phyloP scores from a whole-genome alignment of 2,113 vertebrate species.

The Rana temporaria region DNA sequence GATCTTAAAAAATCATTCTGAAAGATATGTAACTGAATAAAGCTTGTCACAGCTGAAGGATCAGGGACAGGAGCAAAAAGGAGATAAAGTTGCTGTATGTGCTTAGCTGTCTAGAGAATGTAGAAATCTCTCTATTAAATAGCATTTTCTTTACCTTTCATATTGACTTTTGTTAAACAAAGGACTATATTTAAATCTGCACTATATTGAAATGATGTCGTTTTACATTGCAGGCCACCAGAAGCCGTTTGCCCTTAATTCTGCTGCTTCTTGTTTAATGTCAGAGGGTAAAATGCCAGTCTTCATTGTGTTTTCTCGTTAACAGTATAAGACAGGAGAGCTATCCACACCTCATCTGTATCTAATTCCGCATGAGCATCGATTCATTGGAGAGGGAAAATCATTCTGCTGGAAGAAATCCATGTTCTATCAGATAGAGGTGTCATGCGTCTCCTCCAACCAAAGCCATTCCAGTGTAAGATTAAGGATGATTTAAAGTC shows the following conservation, averaged over 20 bases:
- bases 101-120: background rate
- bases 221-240: background rate
- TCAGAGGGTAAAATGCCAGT: constrained; percentile 20
- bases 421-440: constrained; percentile 2
- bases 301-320: constrained; percentile 21
- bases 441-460: background rate
- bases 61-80: constrained; percentile 1
- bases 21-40: constrained; percentile 17
- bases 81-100: background rate
- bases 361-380: constrained; percentile 21
- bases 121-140: background rate
- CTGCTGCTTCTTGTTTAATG: background rate
- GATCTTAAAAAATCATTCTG: constrained; percentile 7
- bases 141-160: background rate
- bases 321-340: constrained; percentile 20
- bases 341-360: constrained; percentile 3
- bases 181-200: background rate
- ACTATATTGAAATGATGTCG: background rate
- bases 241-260: background rate
- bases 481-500: background rate
- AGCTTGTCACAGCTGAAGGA: constrained; percentile 20
- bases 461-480: background rate
- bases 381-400: constrained; percentile 10
- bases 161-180: background rate
- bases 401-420: constrained; percentile 10